A percentile compares a stretch with the other conserved stretches of the same genome.
Evolutionary conservation across 2,113 vertebrate genomes (phyloP).

Genomic region (Megalops atlanticus): DNA sequence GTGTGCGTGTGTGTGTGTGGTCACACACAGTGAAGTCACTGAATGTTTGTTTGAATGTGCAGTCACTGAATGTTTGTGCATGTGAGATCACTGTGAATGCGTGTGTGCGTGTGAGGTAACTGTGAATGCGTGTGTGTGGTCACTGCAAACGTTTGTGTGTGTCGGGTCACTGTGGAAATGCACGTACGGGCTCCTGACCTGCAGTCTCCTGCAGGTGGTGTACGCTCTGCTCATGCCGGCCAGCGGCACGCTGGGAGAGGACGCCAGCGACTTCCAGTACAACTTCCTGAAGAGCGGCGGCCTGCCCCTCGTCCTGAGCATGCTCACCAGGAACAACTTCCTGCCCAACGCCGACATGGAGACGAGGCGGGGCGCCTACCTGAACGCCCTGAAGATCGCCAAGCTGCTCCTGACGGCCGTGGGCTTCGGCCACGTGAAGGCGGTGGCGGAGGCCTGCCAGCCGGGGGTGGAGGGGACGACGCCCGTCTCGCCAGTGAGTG

Average conservation of each 20-base stretch:
- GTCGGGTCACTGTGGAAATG: too few relatives aligned
- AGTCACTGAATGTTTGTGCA: too few relatives aligned
- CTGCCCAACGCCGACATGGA: constrained; percentile 97
- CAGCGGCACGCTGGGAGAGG: constrained; percentile 93
- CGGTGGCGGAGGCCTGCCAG: constrained; percentile 97
- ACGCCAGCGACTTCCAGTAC: constrained; percentile 96
- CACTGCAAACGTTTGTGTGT: too few relatives aligned
- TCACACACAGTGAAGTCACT: too few relatives aligned
- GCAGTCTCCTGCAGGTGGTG: constrained; percentile 86
- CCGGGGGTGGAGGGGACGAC: constrained; percentile 88
- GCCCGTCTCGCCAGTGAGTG: constrained; percentile 72
- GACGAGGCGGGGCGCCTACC: constrained; percentile 94
- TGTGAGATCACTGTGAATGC: too few relatives aligned
- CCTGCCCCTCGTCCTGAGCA: constrained; percentile 92
- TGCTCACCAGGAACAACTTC: constrained; percentile 99
- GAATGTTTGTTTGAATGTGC: too few relatives aligned
- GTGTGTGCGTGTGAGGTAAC: too few relatives aligned
- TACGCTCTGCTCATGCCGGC: constrained; percentile 99
- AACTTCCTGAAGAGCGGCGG: constrained; percentile 98
- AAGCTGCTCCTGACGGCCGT: constrained; percentile 96
- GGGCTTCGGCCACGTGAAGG: constrained; percentile 94
- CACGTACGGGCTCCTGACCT: too few relatives aligned
- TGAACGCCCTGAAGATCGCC: constrained; percentile 97
- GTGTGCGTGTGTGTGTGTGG: too few relatives aligned
- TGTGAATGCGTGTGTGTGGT: neutral